Evolutionary conservation across 2,888 invertebrate genomes (phyloP).

Genomic region (Acanthosepion pharaonis): DNA sequence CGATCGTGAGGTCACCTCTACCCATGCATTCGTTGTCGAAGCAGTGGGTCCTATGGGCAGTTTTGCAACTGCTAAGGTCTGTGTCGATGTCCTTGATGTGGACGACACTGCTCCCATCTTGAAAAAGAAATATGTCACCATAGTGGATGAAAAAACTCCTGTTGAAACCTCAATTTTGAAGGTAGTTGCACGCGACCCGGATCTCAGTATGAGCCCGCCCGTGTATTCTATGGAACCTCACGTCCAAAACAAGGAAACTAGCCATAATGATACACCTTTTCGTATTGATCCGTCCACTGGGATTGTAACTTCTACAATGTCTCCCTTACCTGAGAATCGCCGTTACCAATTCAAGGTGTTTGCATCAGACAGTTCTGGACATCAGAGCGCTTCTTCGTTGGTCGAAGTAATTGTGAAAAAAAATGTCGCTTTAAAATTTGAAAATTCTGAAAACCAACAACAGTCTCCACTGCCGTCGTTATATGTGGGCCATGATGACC

Average conservation of each 20-base stretch:
- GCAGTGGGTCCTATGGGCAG: slow-evolving; percentile 23
- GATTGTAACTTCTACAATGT: background rate
- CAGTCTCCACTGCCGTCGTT: background rate
- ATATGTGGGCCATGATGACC: background rate
- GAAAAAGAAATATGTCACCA: slow-evolving; percentile 36
- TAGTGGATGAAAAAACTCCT: slow-evolving; percentile 24
- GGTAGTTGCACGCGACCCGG: slow-evolving; percentile 34
- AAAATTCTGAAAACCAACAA: background rate
- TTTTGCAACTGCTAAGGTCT: slow-evolving; percentile 35
- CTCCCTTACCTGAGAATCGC: background rate
- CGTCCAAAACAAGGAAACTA: background rate
- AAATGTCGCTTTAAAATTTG: background rate
- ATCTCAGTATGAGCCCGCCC: background rate
- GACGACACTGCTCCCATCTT: slow-evolving; percentile 34
- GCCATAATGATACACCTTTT: background rate
- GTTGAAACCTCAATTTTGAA: background rate
- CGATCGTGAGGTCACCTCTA: background rate
- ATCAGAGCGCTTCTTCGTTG: background rate
- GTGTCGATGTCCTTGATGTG: slow-evolving; percentile 11
- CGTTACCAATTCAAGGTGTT: background rate
- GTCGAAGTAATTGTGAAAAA: background rate
- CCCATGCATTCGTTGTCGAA: background rate
- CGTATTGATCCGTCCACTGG: slow-evolving; percentile 40
- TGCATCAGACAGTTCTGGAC: background rate
- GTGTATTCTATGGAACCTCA: background rate